Conservation (phyloP, 1,140 invertebrate genomes). For the Drosophila pandora region DNA sequence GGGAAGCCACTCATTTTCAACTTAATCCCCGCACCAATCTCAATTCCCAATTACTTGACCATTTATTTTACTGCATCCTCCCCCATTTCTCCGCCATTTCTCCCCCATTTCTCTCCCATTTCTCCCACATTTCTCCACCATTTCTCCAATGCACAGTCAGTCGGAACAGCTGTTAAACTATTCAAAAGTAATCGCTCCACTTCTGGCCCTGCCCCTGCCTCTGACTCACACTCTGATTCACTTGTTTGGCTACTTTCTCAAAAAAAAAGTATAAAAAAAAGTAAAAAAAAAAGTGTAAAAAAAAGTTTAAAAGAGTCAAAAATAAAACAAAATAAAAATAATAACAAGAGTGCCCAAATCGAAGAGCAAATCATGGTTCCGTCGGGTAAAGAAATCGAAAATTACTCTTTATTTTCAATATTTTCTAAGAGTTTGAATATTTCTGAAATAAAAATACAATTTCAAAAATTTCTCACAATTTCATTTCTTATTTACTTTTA, state of each 20-base stretch:
- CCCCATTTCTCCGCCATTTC: background rate
- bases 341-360: constrained; percentile 36
- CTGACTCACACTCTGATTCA: constrained; percentile 48
- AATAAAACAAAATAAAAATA: background rate
- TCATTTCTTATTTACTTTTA: too few species aligned
- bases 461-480: too few species aligned
- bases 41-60: constrained; percentile 47
- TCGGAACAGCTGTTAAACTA: constrained; percentile 47
- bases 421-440: too few species aligned
- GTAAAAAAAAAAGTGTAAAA: background rate
- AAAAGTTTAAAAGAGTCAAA: background rate
- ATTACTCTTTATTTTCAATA: too few species aligned
- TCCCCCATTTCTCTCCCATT: background rate
- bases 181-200: constrained; percentile 51
- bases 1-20: constrained; percentile 32
- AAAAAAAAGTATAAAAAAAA: constrained; percentile 29
- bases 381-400: constrained; percentile 38
- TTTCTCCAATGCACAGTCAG: constrained; percentile 20
- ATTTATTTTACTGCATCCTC: constrained; percentile 47
- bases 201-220: constrained; percentile 7
- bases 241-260: constrained; percentile 70
- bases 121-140: background rate
- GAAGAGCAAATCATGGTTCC: constrained; percentile 61
- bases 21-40: constrained; percentile 43
- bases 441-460: too few species aligned